Base-by-base conservation (phyloP, 1,140 invertebrate species). In the Idris sp. region DNA sequence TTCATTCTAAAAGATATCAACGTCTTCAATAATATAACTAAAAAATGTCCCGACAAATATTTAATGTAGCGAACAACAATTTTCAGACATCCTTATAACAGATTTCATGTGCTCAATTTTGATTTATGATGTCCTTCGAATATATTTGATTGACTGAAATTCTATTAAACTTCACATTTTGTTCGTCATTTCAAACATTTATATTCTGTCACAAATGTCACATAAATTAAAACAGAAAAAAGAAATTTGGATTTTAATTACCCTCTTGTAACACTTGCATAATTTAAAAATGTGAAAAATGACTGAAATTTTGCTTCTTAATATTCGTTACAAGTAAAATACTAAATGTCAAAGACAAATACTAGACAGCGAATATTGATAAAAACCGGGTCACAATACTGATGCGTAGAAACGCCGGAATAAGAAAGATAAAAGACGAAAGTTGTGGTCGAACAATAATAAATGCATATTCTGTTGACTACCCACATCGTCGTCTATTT, bases 391-490 rank as follows among this genome's bases (percentile, higher is more conserved):
- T 56, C 35, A 43, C 11, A n/a, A n/a, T n/a, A n/a, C n/a, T n/a
- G n/a, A n/a, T n/a, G n/a, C n/a, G n/a, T n/a, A 35, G 11, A 48
- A 4, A 26, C 14, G 22, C 7, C 2, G 36, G 14, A 58, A 61
- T 67, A 74, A 64, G 9, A 36, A 40, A 8, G 14, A n/a, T n/a
- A 22, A 6, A 22, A 22, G 6, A 22, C 19, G 19, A n/a, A n/a
- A n/a, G n/a, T n/a, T 22, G 19, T 22, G 19, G 61, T 35, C 38
- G 54, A 48, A 67, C 26, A 26, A 67, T 74, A 74, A 68, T 74
- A 74, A 68, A 68, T 74, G 72, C 72, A 46, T 74, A 68, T 31
- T 61, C 56, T 49, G 56, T 54, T 54, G 56, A 64, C 56, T 68
- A 58, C 62, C 72, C 62, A 61, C 71, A 62, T 67, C 48, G 71